Conservation (phyloP, 2,113 vertebrate species). For the Catagonus wagneri region DNA sequence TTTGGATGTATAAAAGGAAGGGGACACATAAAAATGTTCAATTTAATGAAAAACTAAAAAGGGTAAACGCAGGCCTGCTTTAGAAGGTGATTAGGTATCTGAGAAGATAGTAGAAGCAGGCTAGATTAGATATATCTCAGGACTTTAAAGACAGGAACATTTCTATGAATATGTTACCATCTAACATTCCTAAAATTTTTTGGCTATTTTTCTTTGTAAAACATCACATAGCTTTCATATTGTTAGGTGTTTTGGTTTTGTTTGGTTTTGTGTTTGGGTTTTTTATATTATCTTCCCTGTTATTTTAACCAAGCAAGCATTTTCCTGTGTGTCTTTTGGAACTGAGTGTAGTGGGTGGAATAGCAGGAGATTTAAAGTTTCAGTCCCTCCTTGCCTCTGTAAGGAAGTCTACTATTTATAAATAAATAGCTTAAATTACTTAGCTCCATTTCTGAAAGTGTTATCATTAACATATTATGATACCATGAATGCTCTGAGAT, state of each 20-base stretch:
- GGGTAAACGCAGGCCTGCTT: neutral
- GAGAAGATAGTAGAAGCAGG: neutral
- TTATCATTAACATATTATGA: neutral
- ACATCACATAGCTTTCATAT: neutral
- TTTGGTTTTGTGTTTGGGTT: neutral
- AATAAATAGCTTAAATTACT: neutral
- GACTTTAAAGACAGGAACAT: neutral
- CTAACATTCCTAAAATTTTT: neutral
- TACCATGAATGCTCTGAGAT: neutral
- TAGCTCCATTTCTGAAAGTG: conserved; percentile 15
- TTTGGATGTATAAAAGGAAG: conserved; percentile 33
- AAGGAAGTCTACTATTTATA: conserved; percentile 13
- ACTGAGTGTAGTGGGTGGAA: neutral
- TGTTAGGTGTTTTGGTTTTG: neutral
- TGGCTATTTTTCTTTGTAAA: conserved; percentile 48
- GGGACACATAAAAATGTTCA: neutral
- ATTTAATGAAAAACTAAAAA: conserved; percentile 16
- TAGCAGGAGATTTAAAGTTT: conserved; percentile 51
- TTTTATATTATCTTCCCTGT: neutral
- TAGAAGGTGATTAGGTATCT: neutral
- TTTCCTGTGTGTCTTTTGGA: conserved; percentile 1
- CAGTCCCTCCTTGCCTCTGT: neutral
- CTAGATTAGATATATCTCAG: neutral
- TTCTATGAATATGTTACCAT: neutral
- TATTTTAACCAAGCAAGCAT: conserved; percentile 46